A percentile compares a stretch with the other conserved stretches of the same genome.
Evolutionary conservation across 2,113 vertebrate species (phyloP).

Genomic region (Dasyurus viverrinus): DNA sequence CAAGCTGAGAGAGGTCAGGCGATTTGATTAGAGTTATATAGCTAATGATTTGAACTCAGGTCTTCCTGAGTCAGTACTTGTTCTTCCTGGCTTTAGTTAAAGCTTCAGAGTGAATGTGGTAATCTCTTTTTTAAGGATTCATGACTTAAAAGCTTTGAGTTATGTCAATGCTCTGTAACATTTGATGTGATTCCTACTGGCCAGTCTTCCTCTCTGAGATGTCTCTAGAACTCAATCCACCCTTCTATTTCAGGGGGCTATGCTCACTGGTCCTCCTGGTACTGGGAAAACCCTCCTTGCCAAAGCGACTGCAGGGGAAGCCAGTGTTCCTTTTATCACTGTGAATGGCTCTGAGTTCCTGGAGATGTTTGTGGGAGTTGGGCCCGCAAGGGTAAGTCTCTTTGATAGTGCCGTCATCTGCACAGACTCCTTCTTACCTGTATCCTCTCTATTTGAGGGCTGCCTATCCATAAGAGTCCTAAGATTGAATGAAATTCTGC

Average conservation of each 20-base stretch:
- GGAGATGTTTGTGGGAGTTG: constrained; percentile 85
- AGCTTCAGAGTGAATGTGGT: background rate
- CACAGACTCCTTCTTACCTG: background rate
- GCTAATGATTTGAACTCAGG: background rate
- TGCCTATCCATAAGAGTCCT: background rate
- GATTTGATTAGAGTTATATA: background rate
- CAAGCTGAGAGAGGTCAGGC: background rate
- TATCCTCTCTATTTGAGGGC: background rate
- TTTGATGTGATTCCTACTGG: background rate
- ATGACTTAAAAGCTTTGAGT: background rate
- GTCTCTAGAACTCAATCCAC: background rate
- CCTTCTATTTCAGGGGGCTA: constrained; percentile 78
- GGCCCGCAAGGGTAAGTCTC: constrained; percentile 82
- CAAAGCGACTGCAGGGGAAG: constrained; percentile 83
- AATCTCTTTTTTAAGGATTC: background rate
- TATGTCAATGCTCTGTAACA: background rate
- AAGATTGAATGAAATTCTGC: background rate
- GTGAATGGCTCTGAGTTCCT: constrained; percentile 85
- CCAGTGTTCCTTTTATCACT: constrained; percentile 84
- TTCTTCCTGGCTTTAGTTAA: background rate
- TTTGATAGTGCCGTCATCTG: background rate
- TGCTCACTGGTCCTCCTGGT: constrained; percentile 83
- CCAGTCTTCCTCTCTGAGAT: background rate
- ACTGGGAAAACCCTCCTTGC: constrained; percentile 84
- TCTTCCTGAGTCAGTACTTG: background rate